Base-by-base conservation (phyloP, 2,113 vertebrate species). In the Andinoacara biseriatus region DNA sequence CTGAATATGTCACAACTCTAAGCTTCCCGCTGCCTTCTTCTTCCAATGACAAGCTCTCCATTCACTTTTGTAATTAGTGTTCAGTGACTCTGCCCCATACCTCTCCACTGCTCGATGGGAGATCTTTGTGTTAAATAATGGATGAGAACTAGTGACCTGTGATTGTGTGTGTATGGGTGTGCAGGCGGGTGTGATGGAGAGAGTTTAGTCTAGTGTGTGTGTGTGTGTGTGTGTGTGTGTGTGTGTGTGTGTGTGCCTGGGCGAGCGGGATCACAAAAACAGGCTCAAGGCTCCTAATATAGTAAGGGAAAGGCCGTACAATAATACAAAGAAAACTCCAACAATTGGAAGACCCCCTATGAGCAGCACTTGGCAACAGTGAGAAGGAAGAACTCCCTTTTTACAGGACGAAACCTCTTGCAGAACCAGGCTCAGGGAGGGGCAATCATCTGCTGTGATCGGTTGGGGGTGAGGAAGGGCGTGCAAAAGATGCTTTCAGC, bases 81-180 rank as follows among this genome's bases (percentile, higher is more conserved):
- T 88, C 87, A 56, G 65, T 54, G 57, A 82, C 80, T 78, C 58
- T 60, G 72, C 80, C 80, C 69, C 52, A 4, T 26, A 52, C 46
- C 65, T 14, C 79, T 2, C 15, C 61, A 4, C 43, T 3, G 79
- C 76, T 82, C 54, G 3, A 35, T 78, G 63, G 85, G 84, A 89
- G 54, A 63, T 52, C 65, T 78, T 67, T 62, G 3, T 78, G 56
- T 79, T 91, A 59, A 89, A 90, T 89, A 90, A 88, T 85, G 54
- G 61, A 87, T 87, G 87, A 76, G 80, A 14, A 72, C 52, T 18
- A 20, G 63, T 78, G 60, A 49, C 58, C 22, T 20, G 35, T 54
- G n/a, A 43, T 22, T 63, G n/a, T 61, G 43, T 29, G 46, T 18
- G 49, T 4, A 20, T 38, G 59, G 6, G 54, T 14, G 29, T 24